A percentile compares a stretch with the other conserved stretches of the same genome.
These are phyloP conservation scores for Melanotaenia parkinsoni DNA, from an alignment of 2,797 vertebrate species.

Conservation along the genomic window DNA sequence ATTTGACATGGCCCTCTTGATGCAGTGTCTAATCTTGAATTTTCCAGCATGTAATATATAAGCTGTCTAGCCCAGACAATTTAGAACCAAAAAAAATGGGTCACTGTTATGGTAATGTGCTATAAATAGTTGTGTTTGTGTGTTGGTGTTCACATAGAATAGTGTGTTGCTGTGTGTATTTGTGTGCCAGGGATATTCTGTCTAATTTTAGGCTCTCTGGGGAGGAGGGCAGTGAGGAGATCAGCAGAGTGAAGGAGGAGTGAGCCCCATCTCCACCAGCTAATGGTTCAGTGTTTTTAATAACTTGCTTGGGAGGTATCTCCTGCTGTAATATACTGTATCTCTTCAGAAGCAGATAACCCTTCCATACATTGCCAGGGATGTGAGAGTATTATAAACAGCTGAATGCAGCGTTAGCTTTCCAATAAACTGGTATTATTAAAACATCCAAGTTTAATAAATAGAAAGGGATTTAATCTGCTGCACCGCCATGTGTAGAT, in stretches of 20 bases:
- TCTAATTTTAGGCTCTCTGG: constrained; percentile 74
- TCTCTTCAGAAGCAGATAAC: constrained; percentile 62
- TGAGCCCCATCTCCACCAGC: constrained; percentile 56
- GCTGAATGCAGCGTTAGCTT: constrained; percentile 57
- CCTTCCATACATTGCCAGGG: constrained; percentile 58
- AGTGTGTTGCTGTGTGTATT: constrained; percentile 36
- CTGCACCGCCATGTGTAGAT: constrained; percentile 53
- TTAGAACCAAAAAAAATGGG: constrained; percentile 72
- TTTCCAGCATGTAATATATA: constrained; percentile 20
- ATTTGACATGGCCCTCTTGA: constrained; percentile 19
- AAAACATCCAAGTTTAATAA: constrained; percentile 69
- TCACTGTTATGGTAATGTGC: constrained; percentile 73
- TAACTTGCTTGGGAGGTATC: constrained; percentile 68
- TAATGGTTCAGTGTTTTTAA: constrained; percentile 79
- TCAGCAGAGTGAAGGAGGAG: constrained; percentile 64
- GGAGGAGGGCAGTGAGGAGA: constrained; percentile 61
- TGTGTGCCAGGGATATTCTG: constrained; percentile 60
- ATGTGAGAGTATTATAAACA: constrained; percentile 59
- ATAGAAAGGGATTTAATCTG: constrained; percentile 68
- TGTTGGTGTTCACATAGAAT: constrained; percentile 8
- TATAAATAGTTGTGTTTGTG: constrained; percentile 68
- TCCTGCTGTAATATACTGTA: constrained; percentile 56
- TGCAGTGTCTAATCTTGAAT: constrained; percentile 27
- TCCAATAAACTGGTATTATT: constrained; percentile 76
- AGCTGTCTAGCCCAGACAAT: constrained; percentile 46